Evolutionary conservation across 2,797 vertebrate genomes (phyloP).

Genomic region (Orientallactaga sibirica): DNA sequence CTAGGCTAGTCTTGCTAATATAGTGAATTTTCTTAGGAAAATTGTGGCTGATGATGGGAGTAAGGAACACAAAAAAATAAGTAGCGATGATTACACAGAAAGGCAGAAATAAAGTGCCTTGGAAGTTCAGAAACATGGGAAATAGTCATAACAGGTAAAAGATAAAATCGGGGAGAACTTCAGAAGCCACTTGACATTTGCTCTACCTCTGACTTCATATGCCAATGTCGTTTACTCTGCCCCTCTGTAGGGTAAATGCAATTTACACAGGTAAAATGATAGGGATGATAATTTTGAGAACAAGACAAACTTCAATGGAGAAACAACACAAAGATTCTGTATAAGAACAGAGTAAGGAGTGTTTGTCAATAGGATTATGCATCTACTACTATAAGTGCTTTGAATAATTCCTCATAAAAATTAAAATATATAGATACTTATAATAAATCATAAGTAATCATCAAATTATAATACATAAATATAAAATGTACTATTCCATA

Average conservation of each 20-base stretch:
- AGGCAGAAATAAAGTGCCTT: not conserved
- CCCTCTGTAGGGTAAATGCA: not conserved
- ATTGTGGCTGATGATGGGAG: not conserved
- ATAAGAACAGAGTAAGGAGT: not conserved
- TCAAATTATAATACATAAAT: not conserved
- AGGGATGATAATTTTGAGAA: not conserved
- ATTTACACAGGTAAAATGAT: not conserved
- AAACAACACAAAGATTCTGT: not conserved
- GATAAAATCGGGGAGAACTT: not conserved
- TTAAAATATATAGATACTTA: not conserved
- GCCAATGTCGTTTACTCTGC: not conserved
- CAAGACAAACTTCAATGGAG: not conserved
- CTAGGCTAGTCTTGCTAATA: not conserved
- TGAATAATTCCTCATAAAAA: not conserved
- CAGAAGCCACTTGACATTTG: not conserved
- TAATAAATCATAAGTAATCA: not conserved
- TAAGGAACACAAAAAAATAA: not conserved
- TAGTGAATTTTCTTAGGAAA: conserved; percentile 3
- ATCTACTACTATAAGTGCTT: not conserved
- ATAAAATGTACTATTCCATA: not conserved
- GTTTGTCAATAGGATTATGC: not conserved
- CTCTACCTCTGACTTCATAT: not conserved
- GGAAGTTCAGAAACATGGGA: conserved; percentile 9
- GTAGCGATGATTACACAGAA: not conserved
- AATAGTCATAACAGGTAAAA: not conserved